phyloP scores from a whole-genome alignment of 1,140 invertebrate genomes.

The Papilio xuthus region DNA sequence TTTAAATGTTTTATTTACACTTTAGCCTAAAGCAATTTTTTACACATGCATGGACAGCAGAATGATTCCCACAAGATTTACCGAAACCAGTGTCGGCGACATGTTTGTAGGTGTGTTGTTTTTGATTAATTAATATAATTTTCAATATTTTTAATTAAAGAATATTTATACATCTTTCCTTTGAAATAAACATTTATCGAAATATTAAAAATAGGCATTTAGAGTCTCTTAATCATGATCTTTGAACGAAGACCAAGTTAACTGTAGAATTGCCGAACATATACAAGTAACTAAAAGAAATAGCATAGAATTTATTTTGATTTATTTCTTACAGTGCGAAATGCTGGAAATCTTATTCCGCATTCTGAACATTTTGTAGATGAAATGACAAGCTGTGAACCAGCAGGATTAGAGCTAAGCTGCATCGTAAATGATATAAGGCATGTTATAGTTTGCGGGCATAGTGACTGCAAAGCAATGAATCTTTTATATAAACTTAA shows the following conservation, averaged over 20 bases:
- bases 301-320: constrained; percentile 9
- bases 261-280: neutral
- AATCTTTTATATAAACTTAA: constrained; percentile 93
- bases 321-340: constrained; percentile 87
- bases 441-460: constrained; percentile 97
- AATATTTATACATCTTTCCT: too few species aligned
- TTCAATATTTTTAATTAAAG: too few species aligned
- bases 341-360: constrained; percentile 96
- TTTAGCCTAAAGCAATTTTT: constrained; percentile 96
- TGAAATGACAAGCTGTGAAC: constrained; percentile 95
- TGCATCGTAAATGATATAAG: constrained; percentile 96
- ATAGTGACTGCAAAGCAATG: constrained; percentile 99
- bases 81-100: constrained; percentile 96
- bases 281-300: too few species aligned
- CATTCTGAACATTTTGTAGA: constrained; percentile 94
- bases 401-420: constrained; percentile 95
- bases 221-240: neutral
- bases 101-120: constrained; percentile 94
- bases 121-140: constrained; percentile 30
- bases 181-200: too few species aligned
- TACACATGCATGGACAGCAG: constrained; percentile 99
- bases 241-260: neutral
- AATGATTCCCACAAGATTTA: constrained; percentile 97
- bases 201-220: too few species aligned
- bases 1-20: constrained; percentile 40